A percentile compares a stretch with the other conserved stretches of the same genome.
phyloP scores from a whole-genome alignment of 2,888 invertebrate genomes.

The Scaptomyza reducta region DNA sequence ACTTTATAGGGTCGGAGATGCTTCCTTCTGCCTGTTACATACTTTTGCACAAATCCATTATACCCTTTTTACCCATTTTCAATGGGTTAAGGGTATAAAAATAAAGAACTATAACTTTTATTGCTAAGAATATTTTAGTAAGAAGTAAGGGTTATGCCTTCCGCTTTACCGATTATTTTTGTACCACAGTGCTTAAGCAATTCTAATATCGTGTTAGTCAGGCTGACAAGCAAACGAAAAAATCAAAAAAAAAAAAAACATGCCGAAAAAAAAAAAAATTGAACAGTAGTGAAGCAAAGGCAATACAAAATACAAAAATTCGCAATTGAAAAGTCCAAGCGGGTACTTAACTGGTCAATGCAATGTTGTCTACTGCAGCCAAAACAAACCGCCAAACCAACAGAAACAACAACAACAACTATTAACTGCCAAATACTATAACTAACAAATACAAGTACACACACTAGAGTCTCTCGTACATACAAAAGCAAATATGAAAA shows the following conservation, averaged over 20 bases:
- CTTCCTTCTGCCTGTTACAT: no score
- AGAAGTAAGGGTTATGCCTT: no score
- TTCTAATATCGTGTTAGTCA: constrained; percentile 50
- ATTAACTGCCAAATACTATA: constrained; percentile 61
- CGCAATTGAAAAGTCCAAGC: constrained; percentile 69
- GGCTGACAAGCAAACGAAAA: constrained; percentile 28
- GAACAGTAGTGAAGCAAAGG: constrained; percentile 54
- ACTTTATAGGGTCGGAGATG: no score
- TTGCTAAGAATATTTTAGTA: no score
- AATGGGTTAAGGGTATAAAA: no score
- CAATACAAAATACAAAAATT: constrained; percentile 48
- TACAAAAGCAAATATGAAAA: constrained; percentile 72
- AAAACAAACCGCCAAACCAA: constrained; percentile 16
- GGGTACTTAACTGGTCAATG: constrained; percentile 58
- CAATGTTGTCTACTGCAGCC: constrained; percentile 48
- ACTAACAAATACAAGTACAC: constrained; percentile 57
- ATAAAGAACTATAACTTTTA: no score
- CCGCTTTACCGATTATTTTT: constrained; percentile 9
- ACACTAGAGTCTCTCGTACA: constrained; percentile 48
- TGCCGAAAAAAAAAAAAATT: constrained; percentile 17
- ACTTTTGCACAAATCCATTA: no score
- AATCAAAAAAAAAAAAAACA: constrained; percentile 35
- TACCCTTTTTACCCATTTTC: no score
- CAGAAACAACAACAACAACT: constrained; percentile 35
- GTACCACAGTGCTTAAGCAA: constrained; percentile 53